Percentiles rank a stretch among this genome's conserved stretches.
phyloP scores from a whole-genome alignment of 1,140 invertebrate species.

The Trachelipus rathkii region DNA sequence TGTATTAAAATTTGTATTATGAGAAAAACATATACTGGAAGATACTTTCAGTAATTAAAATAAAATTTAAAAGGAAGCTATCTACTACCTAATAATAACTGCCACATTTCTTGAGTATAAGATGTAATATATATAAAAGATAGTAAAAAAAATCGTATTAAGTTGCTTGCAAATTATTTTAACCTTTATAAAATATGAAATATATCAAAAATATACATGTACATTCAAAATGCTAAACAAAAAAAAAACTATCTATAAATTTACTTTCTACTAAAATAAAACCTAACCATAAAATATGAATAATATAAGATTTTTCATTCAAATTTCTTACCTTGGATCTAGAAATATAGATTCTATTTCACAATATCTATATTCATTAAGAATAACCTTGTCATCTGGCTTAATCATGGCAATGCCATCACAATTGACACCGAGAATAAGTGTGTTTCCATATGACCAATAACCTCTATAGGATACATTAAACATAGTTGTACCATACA shows the following conservation, averaged over 20 bases:
- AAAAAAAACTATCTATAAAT: too few species aligned
- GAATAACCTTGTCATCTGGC: conserved; percentile 80
- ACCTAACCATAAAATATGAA: not conserved
- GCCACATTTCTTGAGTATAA: not conserved
- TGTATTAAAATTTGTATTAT: too few species aligned
- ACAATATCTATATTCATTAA: conserved; percentile 80
- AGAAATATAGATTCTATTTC: conserved; percentile 86
- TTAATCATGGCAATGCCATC: conserved; percentile 85
- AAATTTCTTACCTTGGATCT: conserved; percentile 61
- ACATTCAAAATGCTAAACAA: not conserved
- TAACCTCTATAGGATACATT: conserved; percentile 85
- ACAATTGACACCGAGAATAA: conserved; percentile 80
- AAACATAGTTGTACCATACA: conserved; percentile 91
- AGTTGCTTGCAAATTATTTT: not conserved
- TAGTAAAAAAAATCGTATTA: not conserved
- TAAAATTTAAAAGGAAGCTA: too few species aligned
- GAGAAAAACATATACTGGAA: too few species aligned
- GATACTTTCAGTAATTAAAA: too few species aligned
- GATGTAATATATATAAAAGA: not conserved
- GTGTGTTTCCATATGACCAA: conserved; percentile 74
- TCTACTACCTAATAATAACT: not conserved
- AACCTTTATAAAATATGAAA: too few species aligned
- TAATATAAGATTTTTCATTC: not conserved
- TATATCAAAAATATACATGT: too few species aligned
- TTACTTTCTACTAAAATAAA: not conserved